Evolutionary conservation across 2,797 vertebrate species (phyloP), one percentile per base, ranked within the genome.

Genomic region (Hyperoplus immaculatus): DNA sequence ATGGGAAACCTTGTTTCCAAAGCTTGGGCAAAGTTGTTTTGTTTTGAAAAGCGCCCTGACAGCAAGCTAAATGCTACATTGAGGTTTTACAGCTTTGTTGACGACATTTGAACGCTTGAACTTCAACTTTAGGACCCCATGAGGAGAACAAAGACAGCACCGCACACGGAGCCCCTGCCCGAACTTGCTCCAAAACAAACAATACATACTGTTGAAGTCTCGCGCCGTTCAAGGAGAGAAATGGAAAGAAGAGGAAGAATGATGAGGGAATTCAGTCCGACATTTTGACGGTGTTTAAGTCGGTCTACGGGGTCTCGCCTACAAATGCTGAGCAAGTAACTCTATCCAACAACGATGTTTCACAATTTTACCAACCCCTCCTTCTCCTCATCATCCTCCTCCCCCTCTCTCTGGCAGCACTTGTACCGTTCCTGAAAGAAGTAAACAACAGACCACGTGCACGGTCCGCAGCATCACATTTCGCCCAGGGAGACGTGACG

Each of bases 371-470:
- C 54, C 42, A 4, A 16, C 42, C 14, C 50, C 60, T 1, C 49
- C 69, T 42, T 53, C 41, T 10, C 39, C 49, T 3, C 55, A 16
- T 2, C 42, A 62, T 38, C 43, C 41, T 12, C 29, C 16, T 15
- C 45, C 41, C 8, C 38, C 59, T 14, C 71, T 29, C 3, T 29
- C 29, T 29, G 4, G 53, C 61, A 49, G 80, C 57, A 5, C 76
- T 36, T 72, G 81, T 69, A 84, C 3, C 12, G n/a, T 91, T 91
- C 87, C 91, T 89, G 53, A 86, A 92, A 86, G 88, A 93, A 80
- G 94, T 95, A 94, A 95, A 95, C 95, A 95, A 89, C 90, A 85
- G 78, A 87, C 92, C 94, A 93, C 93, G 93, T 94, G 95, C 88
- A 80, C 86, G 89, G 78, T 79, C 74, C 85, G 91, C 87, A 80